Percentiles rank a stretch among this genome's conserved stretches.
These are phyloP conservation scores for Sinodicranocentrus sp. DNA, from an alignment of 2,888 invertebrate species.

Conservation along the genomic window DNA sequence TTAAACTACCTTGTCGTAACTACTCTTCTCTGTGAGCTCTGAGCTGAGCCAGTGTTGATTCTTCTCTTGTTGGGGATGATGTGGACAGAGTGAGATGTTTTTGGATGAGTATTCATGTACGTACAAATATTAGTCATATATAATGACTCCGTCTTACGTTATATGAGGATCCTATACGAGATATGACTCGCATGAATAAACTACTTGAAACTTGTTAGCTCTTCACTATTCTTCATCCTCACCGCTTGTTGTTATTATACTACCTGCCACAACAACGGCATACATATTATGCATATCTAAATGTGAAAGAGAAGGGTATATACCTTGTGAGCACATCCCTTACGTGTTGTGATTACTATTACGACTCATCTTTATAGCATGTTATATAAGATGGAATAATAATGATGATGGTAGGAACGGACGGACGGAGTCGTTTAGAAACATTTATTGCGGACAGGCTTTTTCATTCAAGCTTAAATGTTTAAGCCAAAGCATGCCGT, in stretches of 20 bases:
- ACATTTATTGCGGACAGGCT: constrained; percentile 65
- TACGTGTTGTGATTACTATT: constrained; percentile 1
- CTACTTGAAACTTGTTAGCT: constrained; percentile 63
- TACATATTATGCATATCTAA: constrained; percentile 21
- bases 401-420: constrained; percentile 48
- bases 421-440: constrained; percentile 53
- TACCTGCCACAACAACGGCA: constrained; percentile 56
- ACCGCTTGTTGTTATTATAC: constrained; percentile 39
- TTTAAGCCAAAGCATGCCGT: constrained; percentile 61
- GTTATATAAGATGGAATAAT: constrained; percentile 32
- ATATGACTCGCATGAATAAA: constrained; percentile 55
- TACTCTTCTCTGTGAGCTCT: constrained; percentile 52
- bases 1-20: constrained; percentile 61
- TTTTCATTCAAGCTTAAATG: constrained; percentile 62
- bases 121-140: constrained; percentile 55
- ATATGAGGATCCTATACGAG: constrained; percentile 10
- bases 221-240: constrained; percentile 49
- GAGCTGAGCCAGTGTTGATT: neutral
- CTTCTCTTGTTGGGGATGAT: constrained; percentile 33
- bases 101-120: constrained; percentile 41
- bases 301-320: neutral
- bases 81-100: constrained; percentile 17
- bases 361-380: constrained; percentile 17
- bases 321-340: neutral
- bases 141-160: constrained; percentile 47